These are phyloP conservation scores for Chionomys nivalis DNA, from an alignment of 2,113 vertebrate species.

Conservation along the genomic window DNA sequence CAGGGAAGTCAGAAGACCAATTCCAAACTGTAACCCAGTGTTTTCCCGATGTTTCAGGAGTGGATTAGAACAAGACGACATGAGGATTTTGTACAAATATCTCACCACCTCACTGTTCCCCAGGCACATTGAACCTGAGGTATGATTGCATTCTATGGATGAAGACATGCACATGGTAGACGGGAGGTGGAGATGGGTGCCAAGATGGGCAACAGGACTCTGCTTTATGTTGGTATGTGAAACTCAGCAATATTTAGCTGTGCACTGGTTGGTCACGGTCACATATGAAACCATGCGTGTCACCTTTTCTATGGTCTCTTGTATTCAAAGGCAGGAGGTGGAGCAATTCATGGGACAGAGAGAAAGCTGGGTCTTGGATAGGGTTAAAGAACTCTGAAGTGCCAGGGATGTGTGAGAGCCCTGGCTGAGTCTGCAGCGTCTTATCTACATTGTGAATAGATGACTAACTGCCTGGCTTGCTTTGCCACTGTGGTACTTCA, in stretches of 20 bases:
- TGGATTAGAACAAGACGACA: conserved; percentile 98
- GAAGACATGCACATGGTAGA: not conserved
- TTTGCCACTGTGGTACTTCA: not conserved
- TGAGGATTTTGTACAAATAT: conserved; percentile 98
- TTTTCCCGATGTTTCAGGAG: conserved; percentile 89
- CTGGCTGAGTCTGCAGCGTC: not conserved
- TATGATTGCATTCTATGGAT: conserved; percentile 72
- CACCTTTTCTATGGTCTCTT: not conserved
- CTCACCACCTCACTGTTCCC: conserved; percentile 98
- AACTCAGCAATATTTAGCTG: not conserved
- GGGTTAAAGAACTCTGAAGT: not conserved
- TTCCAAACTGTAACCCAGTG: not conserved
- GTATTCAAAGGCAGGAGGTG: not conserved
- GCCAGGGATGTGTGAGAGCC: not conserved
- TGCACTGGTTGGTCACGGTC: not conserved
- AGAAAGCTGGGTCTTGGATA: not conserved
- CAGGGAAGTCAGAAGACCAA: not conserved
- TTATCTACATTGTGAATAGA: not conserved
- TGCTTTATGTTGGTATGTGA: not conserved
- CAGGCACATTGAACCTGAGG: conserved; percentile 97
- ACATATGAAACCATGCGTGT: not conserved
- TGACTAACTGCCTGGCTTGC: not conserved
- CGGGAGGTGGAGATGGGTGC: not conserved
- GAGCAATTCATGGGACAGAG: not conserved
- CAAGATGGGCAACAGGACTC: too few relatives aligned